A percentile compares a stretch with the other conserved stretches of the same genome.
These are phyloP conservation scores for Whitmania pigra DNA, from an alignment of 1,140 invertebrate genomes.

Conservation along the genomic window DNA sequence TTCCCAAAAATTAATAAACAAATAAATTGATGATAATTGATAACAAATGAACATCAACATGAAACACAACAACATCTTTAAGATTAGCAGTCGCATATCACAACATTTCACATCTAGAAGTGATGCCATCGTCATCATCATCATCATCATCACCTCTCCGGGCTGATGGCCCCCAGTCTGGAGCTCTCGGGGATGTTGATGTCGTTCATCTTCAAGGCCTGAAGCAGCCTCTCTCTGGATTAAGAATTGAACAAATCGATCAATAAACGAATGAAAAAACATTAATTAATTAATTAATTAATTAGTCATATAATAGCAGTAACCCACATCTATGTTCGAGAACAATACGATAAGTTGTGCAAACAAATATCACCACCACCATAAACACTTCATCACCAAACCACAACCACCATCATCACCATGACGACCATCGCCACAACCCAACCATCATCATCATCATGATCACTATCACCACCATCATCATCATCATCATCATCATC, in stretches of 20 bases:
- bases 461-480: background rate
- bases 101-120: too few relatives aligned
- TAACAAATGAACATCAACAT: too few relatives aligned
- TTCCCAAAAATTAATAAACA: too few relatives aligned
- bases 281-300: background rate
- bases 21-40: too few relatives aligned
- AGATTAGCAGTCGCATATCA: too few relatives aligned
- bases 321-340: too few relatives aligned
- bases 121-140: too few relatives aligned
- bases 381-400: too few relatives aligned
- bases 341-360: background rate
- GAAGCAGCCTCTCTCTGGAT: slow-evolving; percentile 23
- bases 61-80: too few relatives aligned
- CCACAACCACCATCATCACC: background rate
- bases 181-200: slow-evolving; percentile 17
- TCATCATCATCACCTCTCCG: background rate
- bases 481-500: background rate
- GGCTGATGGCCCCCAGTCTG: slow-evolving; percentile 12
- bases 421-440: too few relatives aligned
- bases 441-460: too few relatives aligned
- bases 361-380: background rate
- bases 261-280: background rate
- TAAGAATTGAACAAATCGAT: background rate
- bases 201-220: slow-evolving; percentile 21
- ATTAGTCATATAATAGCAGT: too few relatives aligned